Percentiles rank a stretch among this genome's conserved stretches.
Evolutionary conservation across 2,113 vertebrate genomes (phyloP).

Genomic region (Gopherus flavomarginatus): DNA sequence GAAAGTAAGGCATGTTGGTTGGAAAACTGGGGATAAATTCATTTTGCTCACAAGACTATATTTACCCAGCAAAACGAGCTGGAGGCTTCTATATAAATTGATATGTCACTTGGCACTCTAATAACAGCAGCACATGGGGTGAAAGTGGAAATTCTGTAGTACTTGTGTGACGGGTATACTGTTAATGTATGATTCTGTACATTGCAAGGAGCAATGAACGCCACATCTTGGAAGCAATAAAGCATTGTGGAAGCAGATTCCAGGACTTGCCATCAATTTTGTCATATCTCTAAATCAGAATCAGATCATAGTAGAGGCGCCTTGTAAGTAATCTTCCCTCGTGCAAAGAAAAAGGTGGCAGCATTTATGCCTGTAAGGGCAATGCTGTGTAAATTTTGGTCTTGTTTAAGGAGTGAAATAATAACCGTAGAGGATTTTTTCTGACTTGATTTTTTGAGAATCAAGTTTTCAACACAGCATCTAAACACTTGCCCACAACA

Average conservation of each 20-base stretch:
- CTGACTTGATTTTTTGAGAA: too few species aligned
- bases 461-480: neutral
- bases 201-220: neutral
- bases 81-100: neutral
- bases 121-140: neutral
- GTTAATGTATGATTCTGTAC: neutral
- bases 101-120: neutral
- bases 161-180: neutral
- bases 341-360: neutral
- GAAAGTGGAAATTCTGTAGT: neutral
- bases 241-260: neutral
- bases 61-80: neutral
- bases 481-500: neutral
- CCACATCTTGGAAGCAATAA: neutral
- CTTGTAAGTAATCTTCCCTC: neutral
- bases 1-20: neutral
- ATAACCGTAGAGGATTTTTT: too few species aligned
- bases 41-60: neutral
- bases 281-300: neutral
- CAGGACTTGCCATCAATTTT: neutral
- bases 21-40: neutral
- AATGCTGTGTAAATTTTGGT: too few species aligned
- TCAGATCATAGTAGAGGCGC: neutral
- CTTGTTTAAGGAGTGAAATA: too few species aligned
- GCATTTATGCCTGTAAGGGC: too few species aligned